Base-by-base conservation (phyloP, 2,888 invertebrate genomes). In the Caenorhabditis sp. region DNA sequence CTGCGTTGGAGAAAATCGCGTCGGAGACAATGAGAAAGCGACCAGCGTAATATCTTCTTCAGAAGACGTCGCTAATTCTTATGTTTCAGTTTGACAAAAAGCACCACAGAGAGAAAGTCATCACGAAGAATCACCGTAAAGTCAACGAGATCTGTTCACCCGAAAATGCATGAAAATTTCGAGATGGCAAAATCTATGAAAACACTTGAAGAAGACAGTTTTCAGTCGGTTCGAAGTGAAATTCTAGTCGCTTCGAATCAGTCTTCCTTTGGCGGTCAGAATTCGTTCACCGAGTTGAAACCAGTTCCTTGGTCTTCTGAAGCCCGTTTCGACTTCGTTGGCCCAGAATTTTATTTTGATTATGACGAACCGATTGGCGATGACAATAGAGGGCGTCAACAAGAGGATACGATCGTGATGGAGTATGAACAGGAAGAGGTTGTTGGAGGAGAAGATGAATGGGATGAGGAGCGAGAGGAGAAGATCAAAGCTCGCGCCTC, bases 351-450 rank as follows among this genome's bases (percentile, higher is more conserved):
- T 4, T 12, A 63, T n/a, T 41, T 26, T 44, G 38, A 41, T 14
- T 38, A 41, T n/a, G n/a, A n/a, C n/a, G n/a, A n/a, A n/a, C n/a
- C n/a, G n/a, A n/a, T n/a, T n/a, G n/a, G n/a, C 22, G 26, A 63
- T 44, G 6, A 24, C 38, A n/a, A 14, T 41, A 24, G 19, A 8
- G 41, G 16, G 14, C 24, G 47, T 14, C 38, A 19, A 16, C 7
- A 44, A n/a, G 66, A 66, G 22, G 61, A 61, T 24, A 61, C 61
- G 5, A 19, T 61, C 12, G 8, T 61, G 22, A 22, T 61, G 2
- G 61, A 14, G 26, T 24, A 61, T 22, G 16, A 41, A 10, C 19
- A 61, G n/a, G 61, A 41, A 61, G 54, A 54, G 14, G 5, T 54
- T 7, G 28, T 14, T 1, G 72, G 44, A 1, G 72, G 41, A 4